Conservation (phyloP, 1,140 invertebrate species). For the Doryteuthis pealeii region DNA sequence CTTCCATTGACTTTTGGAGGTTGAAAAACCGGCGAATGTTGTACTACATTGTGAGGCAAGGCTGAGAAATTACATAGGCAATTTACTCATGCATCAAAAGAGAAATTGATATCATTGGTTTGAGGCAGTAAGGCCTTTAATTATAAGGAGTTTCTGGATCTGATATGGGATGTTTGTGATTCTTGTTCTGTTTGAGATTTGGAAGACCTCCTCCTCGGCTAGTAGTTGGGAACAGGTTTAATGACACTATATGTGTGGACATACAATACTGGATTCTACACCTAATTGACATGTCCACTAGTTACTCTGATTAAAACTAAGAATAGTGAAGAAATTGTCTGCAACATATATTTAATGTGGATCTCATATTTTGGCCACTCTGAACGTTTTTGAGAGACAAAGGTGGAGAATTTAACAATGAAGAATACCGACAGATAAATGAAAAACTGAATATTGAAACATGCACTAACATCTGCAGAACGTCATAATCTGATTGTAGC, state of each 20-base stretch:
- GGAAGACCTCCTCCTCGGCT: not conserved
- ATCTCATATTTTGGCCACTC: not conserved
- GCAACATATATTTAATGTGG: not conserved
- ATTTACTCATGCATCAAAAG: not conserved
- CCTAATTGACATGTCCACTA: not conserved
- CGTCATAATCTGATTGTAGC: not conserved
- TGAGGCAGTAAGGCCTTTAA: not conserved
- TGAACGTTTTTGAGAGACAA: not conserved
- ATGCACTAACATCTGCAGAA: not conserved
- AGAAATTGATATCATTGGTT: not conserved
- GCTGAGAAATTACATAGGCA: not conserved
- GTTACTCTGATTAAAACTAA: not conserved
- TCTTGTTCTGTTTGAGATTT: not conserved
- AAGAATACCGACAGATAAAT: not conserved
- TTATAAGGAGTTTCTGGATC: not conserved
- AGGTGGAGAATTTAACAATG: not conserved
- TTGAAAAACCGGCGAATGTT: not conserved
- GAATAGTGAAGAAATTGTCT: not conserved
- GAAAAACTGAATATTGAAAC: not conserved
- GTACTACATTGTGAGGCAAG: not conserved
- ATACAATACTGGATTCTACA: not conserved
- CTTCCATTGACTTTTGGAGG: not conserved
- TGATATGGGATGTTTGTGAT: not conserved
- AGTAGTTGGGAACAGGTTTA: not conserved
- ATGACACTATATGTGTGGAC: not conserved